Evolutionary conservation across 92 coral and sea anemone genomes (phyloP).

Genomic region (Diadumene lineata): DNA sequence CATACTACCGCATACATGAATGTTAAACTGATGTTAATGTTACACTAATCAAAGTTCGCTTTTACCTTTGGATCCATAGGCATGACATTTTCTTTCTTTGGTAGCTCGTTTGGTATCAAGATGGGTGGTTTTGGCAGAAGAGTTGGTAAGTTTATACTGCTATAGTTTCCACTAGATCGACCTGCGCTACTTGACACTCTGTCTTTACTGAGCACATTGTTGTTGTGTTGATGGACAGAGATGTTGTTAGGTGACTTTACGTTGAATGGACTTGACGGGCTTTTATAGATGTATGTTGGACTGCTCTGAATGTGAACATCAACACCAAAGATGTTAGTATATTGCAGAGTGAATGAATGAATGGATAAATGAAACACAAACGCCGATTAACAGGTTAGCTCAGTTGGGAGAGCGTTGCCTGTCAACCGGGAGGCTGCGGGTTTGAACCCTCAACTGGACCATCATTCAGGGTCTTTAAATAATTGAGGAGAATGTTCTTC

Average conservation of each 20-base stretch:
- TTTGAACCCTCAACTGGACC: no score
- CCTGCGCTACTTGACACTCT: neutral
- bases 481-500: no score
- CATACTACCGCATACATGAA: no score
- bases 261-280: slow-evolving; percentile 32
- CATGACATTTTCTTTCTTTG: slow-evolving; percentile 8
- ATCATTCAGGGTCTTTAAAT: no score
- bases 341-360: no score
- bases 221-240: slow-evolving; percentile 2
- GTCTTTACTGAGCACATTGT: neutral
- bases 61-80: slow-evolving; percentile 43
- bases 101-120: neutral
- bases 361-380: no score
- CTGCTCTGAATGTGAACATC: slow-evolving; percentile 7
- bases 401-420: no score
- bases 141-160: slow-evolving; percentile 24
- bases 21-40: no score
- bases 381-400: no score
- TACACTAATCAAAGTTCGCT: neutral
- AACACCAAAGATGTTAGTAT: neutral
- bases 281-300: slow-evolving; percentile 12
- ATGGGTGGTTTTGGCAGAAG: slow-evolving; percentile 23
- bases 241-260: neutral
- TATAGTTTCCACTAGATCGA: slow-evolving; percentile 8
- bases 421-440: no score